A percentile compares a stretch with the other conserved stretches of the same genome.
These are phyloP conservation scores for Neolamprologus caudopunctatus DNA, from an alignment of 2,113 vertebrate genomes.

Conservation along the genomic window DNA sequence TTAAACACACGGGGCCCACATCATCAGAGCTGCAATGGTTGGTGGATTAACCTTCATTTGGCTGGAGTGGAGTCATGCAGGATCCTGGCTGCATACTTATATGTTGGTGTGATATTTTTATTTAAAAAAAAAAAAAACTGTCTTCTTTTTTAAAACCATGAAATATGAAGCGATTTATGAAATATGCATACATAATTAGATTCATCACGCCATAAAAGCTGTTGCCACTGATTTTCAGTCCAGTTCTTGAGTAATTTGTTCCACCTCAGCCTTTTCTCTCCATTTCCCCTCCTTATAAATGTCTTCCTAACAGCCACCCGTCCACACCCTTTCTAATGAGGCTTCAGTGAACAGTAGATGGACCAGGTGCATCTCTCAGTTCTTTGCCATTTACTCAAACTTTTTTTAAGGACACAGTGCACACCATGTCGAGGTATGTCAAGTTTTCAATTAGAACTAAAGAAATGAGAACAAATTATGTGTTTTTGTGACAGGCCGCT, in stretches of 20 bases:
- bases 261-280: neutral
- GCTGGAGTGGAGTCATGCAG: neutral
- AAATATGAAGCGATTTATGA: neutral
- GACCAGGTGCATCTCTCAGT: neutral
- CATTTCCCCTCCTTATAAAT: neutral
- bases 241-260: neutral
- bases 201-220: rapidly evolving
- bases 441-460: neutral
- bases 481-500: neutral
- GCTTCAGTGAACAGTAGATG: neutral
- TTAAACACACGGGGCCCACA: neutral
- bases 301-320: neutral
- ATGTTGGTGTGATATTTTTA: neutral
- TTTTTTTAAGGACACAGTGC: neutral
- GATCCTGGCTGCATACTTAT: neutral
- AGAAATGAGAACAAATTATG: neutral
- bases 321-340: neutral
- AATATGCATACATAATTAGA: neutral
- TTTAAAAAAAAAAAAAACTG: rapidly evolving
- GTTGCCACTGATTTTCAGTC: neutral
- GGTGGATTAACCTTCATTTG: neutral
- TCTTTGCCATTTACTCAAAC: neutral
- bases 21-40: neutral
- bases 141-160: neutral
- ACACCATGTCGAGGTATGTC: neutral